Percentiles rank a stretch among this genome's conserved stretches.
Conservation (phyloP, 2,797 vertebrate genomes). For the Squalus acanthias region DNA sequence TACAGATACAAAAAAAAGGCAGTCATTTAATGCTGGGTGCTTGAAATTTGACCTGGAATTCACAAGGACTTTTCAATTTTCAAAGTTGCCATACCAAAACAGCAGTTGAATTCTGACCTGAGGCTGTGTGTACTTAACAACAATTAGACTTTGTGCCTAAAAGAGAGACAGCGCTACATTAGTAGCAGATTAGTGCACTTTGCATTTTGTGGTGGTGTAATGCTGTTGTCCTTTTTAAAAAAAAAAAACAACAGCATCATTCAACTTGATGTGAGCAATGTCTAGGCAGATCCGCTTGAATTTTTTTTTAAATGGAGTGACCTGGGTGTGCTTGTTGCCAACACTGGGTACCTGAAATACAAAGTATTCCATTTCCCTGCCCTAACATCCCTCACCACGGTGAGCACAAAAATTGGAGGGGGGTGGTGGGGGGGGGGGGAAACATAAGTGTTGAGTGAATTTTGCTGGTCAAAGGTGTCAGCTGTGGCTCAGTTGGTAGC, state of each 20-base stretch:
- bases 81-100: conserved; percentile 2
- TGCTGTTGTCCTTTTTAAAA: neutral
- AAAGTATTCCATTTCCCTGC: neutral
- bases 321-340: neutral
- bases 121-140: neutral
- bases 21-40: neutral
- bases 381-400: neutral
- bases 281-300: neutral
- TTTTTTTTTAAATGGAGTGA: neutral
- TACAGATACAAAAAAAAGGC: neutral
- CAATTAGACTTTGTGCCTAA: neutral
- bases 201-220: neutral
- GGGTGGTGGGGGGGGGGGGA: neutral
- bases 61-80: neutral
- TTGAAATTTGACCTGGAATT: conserved; percentile 3
- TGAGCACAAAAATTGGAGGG: neutral
- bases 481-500: neutral
- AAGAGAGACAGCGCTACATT: neutral
- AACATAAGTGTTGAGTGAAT: neutral
- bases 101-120: conserved; percentile 17
- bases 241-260: neutral
- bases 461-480: neutral
- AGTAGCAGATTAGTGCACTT: neutral
- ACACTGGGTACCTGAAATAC: neutral
- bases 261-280: neutral